These are phyloP conservation scores for Sparidentex hasta DNA, from an alignment of 2,797 vertebrate species.

Conservation along the genomic window DNA sequence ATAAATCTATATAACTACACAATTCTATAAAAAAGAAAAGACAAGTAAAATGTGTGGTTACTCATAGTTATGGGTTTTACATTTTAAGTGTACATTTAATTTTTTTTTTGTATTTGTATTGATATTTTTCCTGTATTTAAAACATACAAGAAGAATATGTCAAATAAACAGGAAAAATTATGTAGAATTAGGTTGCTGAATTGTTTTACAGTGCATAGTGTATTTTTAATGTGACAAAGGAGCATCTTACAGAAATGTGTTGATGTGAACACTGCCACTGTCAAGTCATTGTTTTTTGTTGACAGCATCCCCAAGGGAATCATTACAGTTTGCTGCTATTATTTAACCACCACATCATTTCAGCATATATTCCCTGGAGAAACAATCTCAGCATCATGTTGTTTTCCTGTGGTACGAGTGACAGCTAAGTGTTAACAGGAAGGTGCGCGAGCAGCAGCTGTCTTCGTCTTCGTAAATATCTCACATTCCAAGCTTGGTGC, in stretches of 20 bases:
- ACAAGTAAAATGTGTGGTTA: too few relatives aligned
- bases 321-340: constrained; percentile 6
- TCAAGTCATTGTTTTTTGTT: constrained; percentile 9
- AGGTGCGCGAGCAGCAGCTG: constrained; percentile 26
- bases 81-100: too few relatives aligned
- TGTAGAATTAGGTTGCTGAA: too few relatives aligned
- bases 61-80: too few relatives aligned
- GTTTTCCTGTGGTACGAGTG: constrained; percentile 1
- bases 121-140: too few relatives aligned
- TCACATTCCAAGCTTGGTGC: not conserved
- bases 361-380: constrained; percentile 2
- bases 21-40: too few relatives aligned
- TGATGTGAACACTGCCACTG: not conserved
- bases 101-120: too few relatives aligned
- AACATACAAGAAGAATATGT: too few relatives aligned
- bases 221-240: not conserved
- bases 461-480: constrained; percentile 18
- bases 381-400: not conserved
- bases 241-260: not conserved
- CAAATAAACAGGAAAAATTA: too few relatives aligned
- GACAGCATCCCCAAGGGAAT: not conserved
- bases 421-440: constrained; percentile 27
- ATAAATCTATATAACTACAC: too few relatives aligned
- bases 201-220: not conserved
- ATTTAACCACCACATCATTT: constrained; percentile 7